Evolutionary conservation across 1,140 invertebrate genomes (phyloP).

Genomic region (Matsumurasca onukii): DNA sequence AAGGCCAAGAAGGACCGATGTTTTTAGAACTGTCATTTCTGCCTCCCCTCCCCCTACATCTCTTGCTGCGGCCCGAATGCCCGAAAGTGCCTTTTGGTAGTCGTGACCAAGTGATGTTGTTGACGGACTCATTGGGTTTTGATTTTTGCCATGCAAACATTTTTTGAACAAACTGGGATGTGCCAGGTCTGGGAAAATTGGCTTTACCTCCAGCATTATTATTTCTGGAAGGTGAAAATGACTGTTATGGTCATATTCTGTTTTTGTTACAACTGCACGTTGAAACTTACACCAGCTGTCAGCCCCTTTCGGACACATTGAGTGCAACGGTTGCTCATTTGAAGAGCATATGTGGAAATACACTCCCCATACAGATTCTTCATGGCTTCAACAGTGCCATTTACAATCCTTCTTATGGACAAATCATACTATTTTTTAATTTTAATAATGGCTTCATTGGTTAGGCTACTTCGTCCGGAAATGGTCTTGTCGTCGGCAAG

Average conservation of each 20-base stretch:
- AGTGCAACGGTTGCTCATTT: background rate
- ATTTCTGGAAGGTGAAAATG: conserved; percentile 18
- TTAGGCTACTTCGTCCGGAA: conserved; percentile 13
- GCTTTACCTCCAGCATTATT: conserved; percentile 35
- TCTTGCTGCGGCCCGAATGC: too few relatives aligned
- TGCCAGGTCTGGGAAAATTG: conserved; percentile 37
- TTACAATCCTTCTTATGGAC: background rate
- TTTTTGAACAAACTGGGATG: conserved; percentile 23
- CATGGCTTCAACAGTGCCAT: background rate
- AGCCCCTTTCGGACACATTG: conserved; percentile 4
- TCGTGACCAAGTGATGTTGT: conserved; percentile 32
- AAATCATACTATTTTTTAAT: conserved; percentile 11
- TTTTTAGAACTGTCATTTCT: too few relatives aligned
- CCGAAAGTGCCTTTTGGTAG: conserved; percentile 7
- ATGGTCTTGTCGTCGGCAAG: conserved; percentile 26
- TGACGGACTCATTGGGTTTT: conserved; percentile 37
- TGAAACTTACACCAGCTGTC: conserved; percentile 16
- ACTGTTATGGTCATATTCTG: conserved; percentile 26
- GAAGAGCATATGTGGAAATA: conserved; percentile 7
- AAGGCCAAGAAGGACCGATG: too few relatives aligned
- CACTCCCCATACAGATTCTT: conserved; percentile 6
- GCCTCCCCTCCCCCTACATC: too few relatives aligned
- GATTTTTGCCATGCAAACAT: conserved; percentile 35
- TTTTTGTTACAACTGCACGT: conserved; percentile 25
- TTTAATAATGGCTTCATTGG: conserved; percentile 2